Evolutionary conservation across 2,797 vertebrate genomes (phyloP).

Genomic region (Cynodonichthys magdalenae): DNA sequence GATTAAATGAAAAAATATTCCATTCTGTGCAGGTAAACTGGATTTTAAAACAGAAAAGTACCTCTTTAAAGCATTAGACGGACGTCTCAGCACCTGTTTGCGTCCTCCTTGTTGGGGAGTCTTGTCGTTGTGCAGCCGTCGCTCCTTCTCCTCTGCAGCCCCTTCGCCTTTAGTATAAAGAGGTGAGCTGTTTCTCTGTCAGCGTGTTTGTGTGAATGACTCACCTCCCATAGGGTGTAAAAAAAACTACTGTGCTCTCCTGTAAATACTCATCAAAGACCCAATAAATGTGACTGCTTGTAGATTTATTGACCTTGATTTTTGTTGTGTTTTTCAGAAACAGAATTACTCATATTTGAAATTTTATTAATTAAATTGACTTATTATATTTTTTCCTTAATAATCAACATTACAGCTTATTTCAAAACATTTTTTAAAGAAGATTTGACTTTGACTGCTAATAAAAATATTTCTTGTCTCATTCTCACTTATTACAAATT

Average conservation of each 20-base stretch:
- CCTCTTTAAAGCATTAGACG: conserved; percentile 41
- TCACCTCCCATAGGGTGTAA: conserved; percentile 25
- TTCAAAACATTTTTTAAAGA: too few relatives aligned
- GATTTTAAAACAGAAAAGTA: conserved; percentile 30
- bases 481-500: neutral
- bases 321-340: too few relatives aligned
- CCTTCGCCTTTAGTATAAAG: conserved; percentile 35
- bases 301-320: neutral
- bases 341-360: neutral
- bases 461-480: neutral
- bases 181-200: conserved; percentile 16
- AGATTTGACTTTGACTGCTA: neutral
- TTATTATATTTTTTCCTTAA: neutral
- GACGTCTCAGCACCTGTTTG: conserved; percentile 18
- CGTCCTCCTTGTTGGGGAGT: conserved; percentile 21
- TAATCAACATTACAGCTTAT: neutral
- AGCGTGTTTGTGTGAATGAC: conserved; percentile 31
- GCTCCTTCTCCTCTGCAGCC: conserved; percentile 30
- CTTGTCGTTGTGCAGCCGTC: conserved; percentile 24
- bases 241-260: conserved; percentile 8
- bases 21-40: neutral
- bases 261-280: conserved; percentile 5
- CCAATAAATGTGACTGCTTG: neutral
- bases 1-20: neutral
- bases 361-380: neutral